Evolutionary conservation across 1,140 invertebrate genomes (phyloP), one percentile per base, ranked within the genome.

Genomic region (Neelides sp.): DNA sequence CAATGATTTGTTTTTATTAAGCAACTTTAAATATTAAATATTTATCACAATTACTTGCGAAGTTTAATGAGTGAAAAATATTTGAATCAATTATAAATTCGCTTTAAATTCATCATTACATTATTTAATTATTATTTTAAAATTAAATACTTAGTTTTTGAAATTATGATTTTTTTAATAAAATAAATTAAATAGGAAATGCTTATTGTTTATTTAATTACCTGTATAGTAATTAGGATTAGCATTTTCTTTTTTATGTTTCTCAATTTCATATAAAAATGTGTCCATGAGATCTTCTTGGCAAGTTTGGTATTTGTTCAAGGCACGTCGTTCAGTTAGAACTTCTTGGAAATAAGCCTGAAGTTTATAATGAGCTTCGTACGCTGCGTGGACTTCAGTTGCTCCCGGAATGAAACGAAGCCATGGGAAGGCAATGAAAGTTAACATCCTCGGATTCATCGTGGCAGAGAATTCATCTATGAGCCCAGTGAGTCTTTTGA

Each of bases 241-340:
- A n/a, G 20, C 26, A 3, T 41, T 40, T 17, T 40, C 27, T n/a
- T 26, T 13, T 4, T 17, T 28, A 15, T 40, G 32, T 1, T 46
- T 30, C 12, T 57, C 55, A 46, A 57, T 57, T 37, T 57, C 50
- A 24, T 45, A 42, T 0, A 57, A 19, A 23, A 57, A 57, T 8
- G 10, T 3, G 24, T 55, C 54, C 8, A 55, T 41, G 3, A 55
- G 45, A 35, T 50, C 48, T 19, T 55, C 48, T 47, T 55, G 48
- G 17, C 13, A 28, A 20, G 34, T 34, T 48, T 50, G 50, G 39
- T 57, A 53, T 4, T 40, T 28, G 2, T 39, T 39, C 32, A 27
- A 12, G 7, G 26, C 24, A n/a, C 43, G 27, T 10, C 44, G 27
- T 22, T 47, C 43, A 3, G 23, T n/a, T 1, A 39, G 8, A 20